Evolutionary conservation across 2,113 vertebrate species (phyloP).

Genomic region (Pica pica): DNA sequence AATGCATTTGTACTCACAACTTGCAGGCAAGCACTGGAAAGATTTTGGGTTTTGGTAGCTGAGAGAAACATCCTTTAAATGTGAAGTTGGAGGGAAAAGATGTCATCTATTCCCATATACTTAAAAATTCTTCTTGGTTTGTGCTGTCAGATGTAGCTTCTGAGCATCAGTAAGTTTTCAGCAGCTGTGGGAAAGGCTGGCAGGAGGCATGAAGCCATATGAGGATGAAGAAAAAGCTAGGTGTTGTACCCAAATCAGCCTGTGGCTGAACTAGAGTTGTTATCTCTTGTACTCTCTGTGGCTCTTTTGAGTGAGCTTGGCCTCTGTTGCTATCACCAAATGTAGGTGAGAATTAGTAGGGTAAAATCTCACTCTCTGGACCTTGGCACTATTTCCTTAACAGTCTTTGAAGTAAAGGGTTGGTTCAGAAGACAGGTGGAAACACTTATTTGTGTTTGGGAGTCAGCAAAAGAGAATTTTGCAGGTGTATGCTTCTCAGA

Average conservation of each 20-base stretch:
- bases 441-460: not conserved
- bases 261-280: not conserved
- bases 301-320: not conserved
- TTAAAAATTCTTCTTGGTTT: not conserved
- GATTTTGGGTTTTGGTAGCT: not conserved
- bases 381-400: not conserved
- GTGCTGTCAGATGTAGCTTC: not conserved
- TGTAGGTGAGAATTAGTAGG: not conserved
- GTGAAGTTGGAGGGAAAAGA: not conserved
- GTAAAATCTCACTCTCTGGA: not conserved
- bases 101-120: not conserved
- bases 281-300: not conserved
- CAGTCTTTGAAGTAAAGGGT: not conserved
- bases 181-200: not conserved
- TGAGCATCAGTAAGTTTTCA: not conserved
- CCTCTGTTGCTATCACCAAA: not conserved
- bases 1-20: not conserved
- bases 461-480: not conserved
- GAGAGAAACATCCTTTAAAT: not conserved
- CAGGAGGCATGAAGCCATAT: not conserved
- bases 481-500: not conserved
- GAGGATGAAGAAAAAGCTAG: not conserved
- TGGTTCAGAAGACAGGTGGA: not conserved
- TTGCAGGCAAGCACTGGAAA: not conserved
- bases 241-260: not conserved